phyloP scores from a whole-genome alignment of 53 echinoderm and acorn worm genomes.

The Antedon mediterranea region DNA sequence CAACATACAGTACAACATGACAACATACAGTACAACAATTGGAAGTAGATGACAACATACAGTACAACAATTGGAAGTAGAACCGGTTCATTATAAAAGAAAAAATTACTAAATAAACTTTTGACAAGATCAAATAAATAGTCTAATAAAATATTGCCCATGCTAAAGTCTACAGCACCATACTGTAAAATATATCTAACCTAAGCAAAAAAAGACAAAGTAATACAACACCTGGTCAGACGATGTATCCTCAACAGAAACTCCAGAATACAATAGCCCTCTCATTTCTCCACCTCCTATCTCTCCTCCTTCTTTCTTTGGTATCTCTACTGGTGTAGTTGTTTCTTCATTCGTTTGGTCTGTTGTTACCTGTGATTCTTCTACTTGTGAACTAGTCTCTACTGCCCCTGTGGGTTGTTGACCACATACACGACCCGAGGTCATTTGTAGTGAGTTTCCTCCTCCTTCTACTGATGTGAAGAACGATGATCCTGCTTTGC shows the following conservation, averaged over 20 bases:
- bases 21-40: no score
- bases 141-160: no score
- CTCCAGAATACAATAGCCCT: neutral
- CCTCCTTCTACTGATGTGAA: constrained; percentile 76
- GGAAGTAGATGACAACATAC: no score
- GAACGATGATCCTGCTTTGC: constrained; percentile 27
- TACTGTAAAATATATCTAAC: no score
- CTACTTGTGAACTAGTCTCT: constrained; percentile 14
- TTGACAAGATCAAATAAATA: no score
- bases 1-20: no score
- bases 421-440: constrained; percentile 23
- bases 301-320: constrained; percentile 12
- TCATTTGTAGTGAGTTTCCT: constrained; percentile 72
- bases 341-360: neutral
- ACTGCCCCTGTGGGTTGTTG: constrained; percentile 22
- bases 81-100: no score
- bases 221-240: neutral
- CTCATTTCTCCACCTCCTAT: neutral
- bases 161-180: no score
- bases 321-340: neutral
- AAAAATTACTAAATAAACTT: no score
- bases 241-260: neutral
- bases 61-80: no score
- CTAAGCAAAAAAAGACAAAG: no score
- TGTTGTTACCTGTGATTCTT: constrained; percentile 2